Percentiles rank a stretch among this genome's conserved stretches.
phyloP scores from a whole-genome alignment of 2,888 invertebrate genomes.

The Pelosia muscerda region DNA sequence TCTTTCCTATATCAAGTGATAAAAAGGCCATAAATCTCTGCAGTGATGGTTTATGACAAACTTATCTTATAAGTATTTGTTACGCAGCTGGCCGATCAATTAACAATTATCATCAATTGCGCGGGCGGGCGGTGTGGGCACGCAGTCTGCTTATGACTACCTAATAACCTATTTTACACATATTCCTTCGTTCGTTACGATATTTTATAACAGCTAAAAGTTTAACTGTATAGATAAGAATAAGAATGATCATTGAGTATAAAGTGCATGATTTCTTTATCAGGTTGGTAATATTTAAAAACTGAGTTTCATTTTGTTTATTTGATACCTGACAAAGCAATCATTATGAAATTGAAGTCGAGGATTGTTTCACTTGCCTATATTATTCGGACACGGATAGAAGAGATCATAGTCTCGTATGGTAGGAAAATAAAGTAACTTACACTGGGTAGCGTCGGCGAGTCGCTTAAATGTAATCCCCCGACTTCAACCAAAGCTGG shows the following conservation, averaged over 20 bases:
- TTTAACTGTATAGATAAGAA: too few species aligned
- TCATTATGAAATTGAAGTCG: too few species aligned
- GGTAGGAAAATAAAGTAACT: constrained; percentile 42
- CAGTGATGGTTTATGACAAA: not conserved
- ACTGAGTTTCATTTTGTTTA: too few species aligned
- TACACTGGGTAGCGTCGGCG: constrained; percentile 78
- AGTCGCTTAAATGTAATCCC: constrained; percentile 84
- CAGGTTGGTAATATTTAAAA: too few species aligned
- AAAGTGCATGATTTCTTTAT: too few species aligned
- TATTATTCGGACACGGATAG: too few species aligned
- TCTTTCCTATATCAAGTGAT: not conserved
- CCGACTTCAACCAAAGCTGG: constrained; percentile 86
- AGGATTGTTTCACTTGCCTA: too few species aligned
- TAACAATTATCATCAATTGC: constrained; percentile 18
- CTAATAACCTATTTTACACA: not conserved
- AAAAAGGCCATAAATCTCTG: not conserved
- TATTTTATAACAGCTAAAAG: too few species aligned
- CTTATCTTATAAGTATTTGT: constrained; percentile 4
- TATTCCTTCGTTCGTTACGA: not conserved
- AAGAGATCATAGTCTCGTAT: not conserved
- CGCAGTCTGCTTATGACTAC: not conserved
- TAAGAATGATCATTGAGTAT: too few species aligned
- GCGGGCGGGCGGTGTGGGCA: constrained; percentile 1
- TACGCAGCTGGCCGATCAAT: constrained; percentile 16
- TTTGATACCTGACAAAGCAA: too few species aligned